A percentile compares a stretch with the other conserved stretches of the same genome.
These are phyloP conservation scores for Chloropsis hardwickii DNA, from an alignment of 2,113 vertebrate species.

Conservation along the genomic window DNA sequence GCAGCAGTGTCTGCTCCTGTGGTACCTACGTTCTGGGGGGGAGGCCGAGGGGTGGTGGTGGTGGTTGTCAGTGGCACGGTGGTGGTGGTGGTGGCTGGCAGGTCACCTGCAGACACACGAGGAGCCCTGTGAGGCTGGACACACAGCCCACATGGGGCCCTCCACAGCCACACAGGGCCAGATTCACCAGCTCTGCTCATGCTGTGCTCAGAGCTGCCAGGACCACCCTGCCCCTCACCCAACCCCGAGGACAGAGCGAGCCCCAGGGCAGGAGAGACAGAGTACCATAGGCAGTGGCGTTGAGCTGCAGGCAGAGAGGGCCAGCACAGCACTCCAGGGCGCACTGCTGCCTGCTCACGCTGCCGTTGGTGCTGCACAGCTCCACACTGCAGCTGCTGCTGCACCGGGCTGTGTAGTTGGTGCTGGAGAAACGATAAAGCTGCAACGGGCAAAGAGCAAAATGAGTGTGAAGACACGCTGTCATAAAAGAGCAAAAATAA, in stretches of 20 bases:
- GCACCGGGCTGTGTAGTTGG: slow-evolving; percentile 50
- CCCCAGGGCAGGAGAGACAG: not conserved
- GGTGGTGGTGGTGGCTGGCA: not conserved
- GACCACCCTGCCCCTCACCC: not conserved
- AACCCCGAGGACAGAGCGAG: rapidly evolving
- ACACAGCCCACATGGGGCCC: not conserved
- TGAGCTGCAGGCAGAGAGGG: slow-evolving; percentile 68
- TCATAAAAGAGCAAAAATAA: not conserved
- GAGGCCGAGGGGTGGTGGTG: not conserved
- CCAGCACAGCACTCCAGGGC: slow-evolving; percentile 65
- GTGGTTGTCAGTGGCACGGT: not conserved
- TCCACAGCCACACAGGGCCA: not conserved
- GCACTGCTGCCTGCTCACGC: slow-evolving; percentile 10
- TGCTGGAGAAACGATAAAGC: slow-evolving; percentile 58
- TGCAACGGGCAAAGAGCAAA: slow-evolving; percentile 14
- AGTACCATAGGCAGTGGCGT: not conserved
- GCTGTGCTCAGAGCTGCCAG: rapidly evolving
- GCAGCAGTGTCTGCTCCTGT: rapidly evolving
- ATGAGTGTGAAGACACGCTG: not conserved
- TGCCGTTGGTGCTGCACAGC: slow-evolving; percentile 33
- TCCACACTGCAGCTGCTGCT: slow-evolving; percentile 13
- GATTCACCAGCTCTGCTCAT: rapidly evolving
- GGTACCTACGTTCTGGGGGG: slow-evolving; percentile 1
- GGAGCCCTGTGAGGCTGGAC: not conserved
- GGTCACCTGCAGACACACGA: not conserved